Base-by-base conservation (phyloP, 1,140 invertebrate species). In the Palaemon carinicauda region DNA sequence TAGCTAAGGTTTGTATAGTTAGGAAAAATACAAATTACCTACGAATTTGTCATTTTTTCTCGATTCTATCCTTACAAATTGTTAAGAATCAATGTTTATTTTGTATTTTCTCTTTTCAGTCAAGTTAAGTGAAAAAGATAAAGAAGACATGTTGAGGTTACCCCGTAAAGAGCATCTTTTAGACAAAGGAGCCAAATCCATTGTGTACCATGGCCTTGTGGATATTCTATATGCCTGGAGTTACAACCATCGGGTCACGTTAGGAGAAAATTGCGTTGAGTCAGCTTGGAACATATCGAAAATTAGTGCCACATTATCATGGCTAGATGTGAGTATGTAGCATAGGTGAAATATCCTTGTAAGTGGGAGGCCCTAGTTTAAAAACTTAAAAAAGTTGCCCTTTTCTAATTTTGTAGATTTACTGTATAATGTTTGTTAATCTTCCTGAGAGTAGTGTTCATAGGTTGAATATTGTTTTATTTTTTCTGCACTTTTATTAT, bases 201-300 rank as follows among this genome's bases (percentile, higher is more conserved):
- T 79, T 17, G 83, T 80, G 9, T 86, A 80, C 51, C 83, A 80
- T 52, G 83, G 77, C 31, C 69, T 86, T 12, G 83, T 51, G 15
- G 83, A 86, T 27, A 73, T 86, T 41, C 65, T 86, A 65, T 86
- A 86, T 73, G 50, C 77, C 27, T 86, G 83, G 83, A 51, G 75
- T 77, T 86, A 71, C 74, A 86, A 86, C 27, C 77, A 80, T 33
- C 41, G 83, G 17, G 50, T 86, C 29, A 86, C 83, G 4, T 29
- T 80, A 31, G 77, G 83, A 33, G 83, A 86, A 33, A 86, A 86
- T 33, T 80, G 52, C 80, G 60, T 54, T 1, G 83, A 86, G 24
- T 86, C 83, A 53, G 75, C 83, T 14, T 86, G 83, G 83, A 86
- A 80, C 56, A 50, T 86, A 51, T 60, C 83, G 9, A 86, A 86